Percentiles rank a stretch among this genome's conserved stretches.
Evolutionary conservation across 2,797 vertebrate genomes (phyloP).

Genomic region (Ispidina picta): DNA sequence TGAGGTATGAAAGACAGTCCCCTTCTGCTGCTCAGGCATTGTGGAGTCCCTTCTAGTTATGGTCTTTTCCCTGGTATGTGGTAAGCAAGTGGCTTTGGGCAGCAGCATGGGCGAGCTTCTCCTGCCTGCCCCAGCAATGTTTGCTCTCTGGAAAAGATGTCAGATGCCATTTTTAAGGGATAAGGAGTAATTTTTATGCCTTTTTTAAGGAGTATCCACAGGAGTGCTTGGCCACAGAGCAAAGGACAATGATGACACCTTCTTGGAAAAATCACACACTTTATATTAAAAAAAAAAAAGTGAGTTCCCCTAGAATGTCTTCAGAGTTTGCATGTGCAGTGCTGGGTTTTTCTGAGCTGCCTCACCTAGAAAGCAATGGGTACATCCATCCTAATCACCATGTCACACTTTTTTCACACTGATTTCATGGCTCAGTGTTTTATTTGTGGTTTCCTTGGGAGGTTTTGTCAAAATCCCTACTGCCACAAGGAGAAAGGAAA

Average conservation of each 20-base stretch:
- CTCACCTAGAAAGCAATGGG: background rate
- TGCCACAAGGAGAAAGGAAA: background rate
- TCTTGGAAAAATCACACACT: background rate
- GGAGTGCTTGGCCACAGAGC: background rate
- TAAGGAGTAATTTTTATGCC: background rate
- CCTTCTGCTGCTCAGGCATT: too few relatives aligned
- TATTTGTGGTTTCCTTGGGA: background rate
- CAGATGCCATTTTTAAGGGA: background rate
- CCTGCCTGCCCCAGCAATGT: background rate
- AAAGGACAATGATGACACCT: background rate
- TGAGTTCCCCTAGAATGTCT: fast-evolving
- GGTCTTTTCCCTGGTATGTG: background rate
- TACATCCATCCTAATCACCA: background rate
- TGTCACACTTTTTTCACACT: background rate
- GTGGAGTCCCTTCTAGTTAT: background rate
- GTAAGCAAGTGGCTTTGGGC: background rate
- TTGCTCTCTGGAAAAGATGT: background rate
- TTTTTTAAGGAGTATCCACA: background rate
- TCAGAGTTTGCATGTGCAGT: background rate
- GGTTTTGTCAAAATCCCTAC: background rate
- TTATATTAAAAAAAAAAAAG: background rate
- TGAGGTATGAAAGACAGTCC: background rate
- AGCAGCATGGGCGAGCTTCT: background rate
- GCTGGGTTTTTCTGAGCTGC: background rate
- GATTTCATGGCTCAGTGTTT: background rate